Base-by-base conservation (phyloP, 2,888 invertebrate genomes). In the Drosophila siamana region DNA sequence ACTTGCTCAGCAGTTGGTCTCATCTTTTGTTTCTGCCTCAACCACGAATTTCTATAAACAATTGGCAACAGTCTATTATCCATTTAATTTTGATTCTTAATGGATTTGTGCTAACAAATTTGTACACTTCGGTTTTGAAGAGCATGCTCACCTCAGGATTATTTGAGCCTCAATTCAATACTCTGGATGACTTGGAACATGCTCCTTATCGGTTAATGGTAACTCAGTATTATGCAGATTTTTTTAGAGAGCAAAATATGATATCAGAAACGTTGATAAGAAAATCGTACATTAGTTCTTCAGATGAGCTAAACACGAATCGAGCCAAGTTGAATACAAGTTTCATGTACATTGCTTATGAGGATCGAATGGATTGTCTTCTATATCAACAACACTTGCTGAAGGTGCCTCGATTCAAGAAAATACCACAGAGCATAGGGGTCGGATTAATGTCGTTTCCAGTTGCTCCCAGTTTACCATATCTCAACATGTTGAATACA, bases 91-190 rank as follows among this genome's bases (percentile, higher is more conserved):
- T 79, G 2, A 40, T 74, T 2, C 13, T 79, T 1, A 26, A 48
- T 7, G 82, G 88, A 2, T 80, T 89, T 22, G 51, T 85, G 2
- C 13, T 89, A 6, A 80, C 77, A 5, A 86, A 72, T 28, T 30
- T 78, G 6, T 86, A 88, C 30, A 30, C 63, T 30, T 72, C 83
- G 0, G 38, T 71, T 15, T 24, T 89, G 2, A 78, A 75, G 0
- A 85, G 89, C 38, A 80, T 81, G 65, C 26, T 85, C 0, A 83
- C 86, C 0, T 56, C 80, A 1, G 79, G 78, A 1, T 47, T 87
- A 4, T 87, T 78, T 51, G 79, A 85, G 19, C 59, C 38, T 0
- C 73, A 86, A 6, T 51, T 70, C 4, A 65, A 79, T 11, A 61
- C 44, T 0, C 54, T 88, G 0, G 48, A 74, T 2, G 89, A 89